Conservation (phyloP, 1,140 invertebrate species). For the Dreissena rostriformis region DNA sequence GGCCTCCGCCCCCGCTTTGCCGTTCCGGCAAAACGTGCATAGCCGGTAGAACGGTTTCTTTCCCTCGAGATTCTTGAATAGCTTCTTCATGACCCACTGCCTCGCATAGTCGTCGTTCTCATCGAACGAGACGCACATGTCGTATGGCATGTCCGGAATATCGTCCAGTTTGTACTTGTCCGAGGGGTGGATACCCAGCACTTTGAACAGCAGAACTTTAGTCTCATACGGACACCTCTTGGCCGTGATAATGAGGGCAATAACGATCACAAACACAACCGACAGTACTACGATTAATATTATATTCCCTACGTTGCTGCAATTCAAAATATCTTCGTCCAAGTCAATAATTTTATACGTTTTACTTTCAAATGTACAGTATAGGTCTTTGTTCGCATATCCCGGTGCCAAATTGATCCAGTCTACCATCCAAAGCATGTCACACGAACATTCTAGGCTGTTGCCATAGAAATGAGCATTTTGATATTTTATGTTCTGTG, state of each 20-base stretch:
- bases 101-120: conserved; percentile 54
- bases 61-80: conserved; percentile 59
- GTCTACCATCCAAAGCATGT: conserved; percentile 55
- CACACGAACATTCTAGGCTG: conserved; percentile 23
- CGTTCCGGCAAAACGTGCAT: conserved; percentile 41
- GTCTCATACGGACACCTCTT: conserved; percentile 67
- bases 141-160: conserved; percentile 30
- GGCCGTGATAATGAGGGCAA: conserved; percentile 54
- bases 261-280: conserved; percentile 43
- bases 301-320: conserved; percentile 44
- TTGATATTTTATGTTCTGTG: conserved; percentile 36
- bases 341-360: conserved; percentile 48
- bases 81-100: conserved; percentile 59
- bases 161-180: conserved; percentile 59
- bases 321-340: conserved; percentile 40
- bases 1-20: conserved; percentile 40
- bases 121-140: conserved; percentile 60
- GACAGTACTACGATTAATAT: conserved; percentile 45
- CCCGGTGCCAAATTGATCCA: conserved; percentile 44
- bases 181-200: conserved; percentile 58
- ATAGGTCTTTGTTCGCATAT: conserved; percentile 31
- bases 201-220: conserved; percentile 62
- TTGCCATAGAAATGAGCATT: conserved; percentile 22
- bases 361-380: conserved; percentile 45
- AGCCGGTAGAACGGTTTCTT: conserved; percentile 58